phyloP scores from a whole-genome alignment of 2,113 vertebrate species.

The Gavia stellata region DNA sequence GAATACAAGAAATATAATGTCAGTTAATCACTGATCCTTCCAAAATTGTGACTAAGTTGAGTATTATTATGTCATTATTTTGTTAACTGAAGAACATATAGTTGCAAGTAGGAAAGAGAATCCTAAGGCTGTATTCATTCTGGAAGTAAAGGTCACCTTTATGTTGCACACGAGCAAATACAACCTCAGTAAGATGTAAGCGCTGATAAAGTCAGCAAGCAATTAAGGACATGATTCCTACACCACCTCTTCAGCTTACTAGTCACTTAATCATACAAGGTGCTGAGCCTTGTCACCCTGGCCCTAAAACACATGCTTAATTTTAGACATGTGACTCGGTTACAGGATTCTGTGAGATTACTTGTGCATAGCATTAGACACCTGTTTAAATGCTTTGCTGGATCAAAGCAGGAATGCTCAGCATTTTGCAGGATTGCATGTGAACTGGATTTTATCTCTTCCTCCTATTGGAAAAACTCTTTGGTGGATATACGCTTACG shows the following conservation, averaged over 20 bases:
- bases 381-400: conserved; percentile 25
- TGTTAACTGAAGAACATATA: neutral
- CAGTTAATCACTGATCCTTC: neutral
- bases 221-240: conserved; percentile 56
- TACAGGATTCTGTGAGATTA: conserved; percentile 35
- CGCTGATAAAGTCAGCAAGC: conserved; percentile 45
- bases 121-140: neutral
- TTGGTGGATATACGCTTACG: neutral
- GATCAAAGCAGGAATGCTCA: conserved; percentile 43
- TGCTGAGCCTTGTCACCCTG: conserved; percentile 51
- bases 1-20: neutral
- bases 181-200: neutral
- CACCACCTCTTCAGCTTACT: conserved; percentile 52
- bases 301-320: conserved; percentile 33
- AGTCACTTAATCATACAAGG: conserved; percentile 58
- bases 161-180: neutral
- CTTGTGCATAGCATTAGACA: conserved; percentile 39
- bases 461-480: neutral
- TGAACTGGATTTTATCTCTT: neutral
- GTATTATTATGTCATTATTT: neutral
- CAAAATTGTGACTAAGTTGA: neutral
- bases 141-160: conserved; percentile 45
- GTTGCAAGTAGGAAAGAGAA: neutral
- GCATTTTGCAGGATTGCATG: neutral
- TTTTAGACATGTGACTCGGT: conserved; percentile 40